A percentile compares a stretch with the other conserved stretches of the same genome.
Evolutionary conservation across 1,140 invertebrate species (phyloP).

Genomic region (Brachionus rubens): DNA sequence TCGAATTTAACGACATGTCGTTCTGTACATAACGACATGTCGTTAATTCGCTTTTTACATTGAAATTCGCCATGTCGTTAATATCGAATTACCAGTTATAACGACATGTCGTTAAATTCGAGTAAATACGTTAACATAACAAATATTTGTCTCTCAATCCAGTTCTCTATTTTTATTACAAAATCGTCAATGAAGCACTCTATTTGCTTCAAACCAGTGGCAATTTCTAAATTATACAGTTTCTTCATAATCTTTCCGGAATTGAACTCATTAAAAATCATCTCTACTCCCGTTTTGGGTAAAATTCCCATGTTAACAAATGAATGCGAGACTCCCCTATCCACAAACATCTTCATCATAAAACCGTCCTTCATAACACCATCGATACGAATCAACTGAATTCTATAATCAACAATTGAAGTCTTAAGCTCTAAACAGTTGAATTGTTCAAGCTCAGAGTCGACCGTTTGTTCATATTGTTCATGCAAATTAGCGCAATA

Average conservation of each 20-base stretch:
- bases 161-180: not conserved
- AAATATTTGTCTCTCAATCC: not conserved
- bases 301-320: conserved; percentile 3
- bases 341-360: not conserved
- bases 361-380: not conserved
- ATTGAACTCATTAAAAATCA: not conserved
- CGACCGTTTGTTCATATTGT: no score
- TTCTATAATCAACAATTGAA: no score
- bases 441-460: no score
- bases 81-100: no score
- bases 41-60: no score
- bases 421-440: no score
- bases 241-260: not conserved
- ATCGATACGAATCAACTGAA: no score
- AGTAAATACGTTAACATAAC: not conserved
- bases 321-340: not conserved
- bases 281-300: not conserved
- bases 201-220: not conserved
- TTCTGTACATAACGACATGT: no score
- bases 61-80: no score
- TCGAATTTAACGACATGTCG: no score
- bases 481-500: no score
- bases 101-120: no score
- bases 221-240: not conserved
- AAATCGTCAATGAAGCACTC: not conserved